phyloP scores from a whole-genome alignment of 2,113 vertebrate genomes.

The Rynchops niger region DNA sequence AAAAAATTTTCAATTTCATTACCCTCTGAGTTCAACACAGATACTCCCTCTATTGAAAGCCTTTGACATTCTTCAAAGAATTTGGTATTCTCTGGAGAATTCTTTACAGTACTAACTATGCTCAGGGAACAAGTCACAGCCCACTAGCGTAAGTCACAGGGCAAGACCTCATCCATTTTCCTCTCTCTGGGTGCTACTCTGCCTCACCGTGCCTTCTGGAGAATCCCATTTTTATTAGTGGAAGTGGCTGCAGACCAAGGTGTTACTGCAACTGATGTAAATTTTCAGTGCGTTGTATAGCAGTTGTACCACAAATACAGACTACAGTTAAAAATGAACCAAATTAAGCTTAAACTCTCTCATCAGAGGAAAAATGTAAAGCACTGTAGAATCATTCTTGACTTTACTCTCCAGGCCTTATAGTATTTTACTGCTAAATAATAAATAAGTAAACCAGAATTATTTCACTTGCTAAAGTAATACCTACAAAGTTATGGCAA shows the following conservation, averaged over 20 bases:
- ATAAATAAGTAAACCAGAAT: no score
- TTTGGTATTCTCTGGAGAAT: neutral
- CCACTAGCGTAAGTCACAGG: neutral
- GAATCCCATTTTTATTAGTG: neutral
- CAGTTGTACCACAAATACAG: conserved; percentile 15
- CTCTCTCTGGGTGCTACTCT: neutral
- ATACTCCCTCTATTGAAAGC: neutral
- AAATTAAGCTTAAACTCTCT: neutral
- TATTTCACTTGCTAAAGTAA: conserved; percentile 39
- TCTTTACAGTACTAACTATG: neutral
- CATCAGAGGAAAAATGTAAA: conserved; percentile 14
- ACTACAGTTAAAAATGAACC: conserved; percentile 45
- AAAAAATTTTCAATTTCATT: neutral
- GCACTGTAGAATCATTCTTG: neutral
- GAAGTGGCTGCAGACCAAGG: neutral
- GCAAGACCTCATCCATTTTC: neutral
- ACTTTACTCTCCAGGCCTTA: neutral
- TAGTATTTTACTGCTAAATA: neutral
- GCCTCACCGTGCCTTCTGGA: neutral
- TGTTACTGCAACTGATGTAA: neutral
- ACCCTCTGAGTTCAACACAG: neutral
- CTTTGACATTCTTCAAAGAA: neutral
- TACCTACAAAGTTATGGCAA: neutral
- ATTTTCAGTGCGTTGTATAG: conserved; percentile 38
- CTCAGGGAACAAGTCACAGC: conserved; percentile 42